A percentile compares a stretch with the other conserved stretches of the same genome.
Evolutionary conservation across 2,113 vertebrate species (phyloP).

Genomic region (Uropsilus gracilis): DNA sequence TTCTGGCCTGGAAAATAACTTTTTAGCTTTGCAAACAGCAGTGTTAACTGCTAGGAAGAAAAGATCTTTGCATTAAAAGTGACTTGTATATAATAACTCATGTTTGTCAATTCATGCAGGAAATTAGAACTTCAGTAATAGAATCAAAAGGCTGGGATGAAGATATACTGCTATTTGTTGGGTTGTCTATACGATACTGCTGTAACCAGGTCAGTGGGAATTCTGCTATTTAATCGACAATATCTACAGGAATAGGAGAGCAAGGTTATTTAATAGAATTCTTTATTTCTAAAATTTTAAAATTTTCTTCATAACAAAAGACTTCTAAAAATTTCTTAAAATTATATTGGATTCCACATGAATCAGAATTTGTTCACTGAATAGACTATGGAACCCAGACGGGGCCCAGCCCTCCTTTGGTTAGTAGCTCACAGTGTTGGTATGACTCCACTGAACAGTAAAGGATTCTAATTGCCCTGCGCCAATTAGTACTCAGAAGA

Average conservation of each 20-base stretch:
- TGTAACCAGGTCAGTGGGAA: neutral
- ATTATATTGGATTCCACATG: neutral
- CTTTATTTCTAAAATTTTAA: neutral
- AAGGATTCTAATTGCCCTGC: neutral
- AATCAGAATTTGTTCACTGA: neutral
- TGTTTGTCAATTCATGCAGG: constrained; percentile 58
- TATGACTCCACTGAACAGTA: neutral
- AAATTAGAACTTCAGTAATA: constrained; percentile 52
- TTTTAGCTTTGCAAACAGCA: constrained; percentile 68
- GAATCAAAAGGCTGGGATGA: constrained; percentile 29
- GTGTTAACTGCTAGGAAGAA: neutral
- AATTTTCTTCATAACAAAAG: neutral
- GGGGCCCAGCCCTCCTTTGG: no score
- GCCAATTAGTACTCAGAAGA: neutral
- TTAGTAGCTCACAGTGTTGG: neutral
- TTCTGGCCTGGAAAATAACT: constrained; percentile 71
- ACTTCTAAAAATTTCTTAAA: neutral
- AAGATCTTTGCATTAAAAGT: constrained; percentile 48
- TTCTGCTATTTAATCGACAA: neutral
- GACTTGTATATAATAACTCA: constrained; percentile 59
- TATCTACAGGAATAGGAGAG: neutral
- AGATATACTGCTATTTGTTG: neutral
- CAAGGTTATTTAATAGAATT: neutral
- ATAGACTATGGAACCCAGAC: neutral
- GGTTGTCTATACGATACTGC: neutral